Percentiles rank a stretch among this genome's conserved stretches.
Conservation (phyloP, 92 coral and sea anemone genomes). For the Phenganax subtilis region DNA sequence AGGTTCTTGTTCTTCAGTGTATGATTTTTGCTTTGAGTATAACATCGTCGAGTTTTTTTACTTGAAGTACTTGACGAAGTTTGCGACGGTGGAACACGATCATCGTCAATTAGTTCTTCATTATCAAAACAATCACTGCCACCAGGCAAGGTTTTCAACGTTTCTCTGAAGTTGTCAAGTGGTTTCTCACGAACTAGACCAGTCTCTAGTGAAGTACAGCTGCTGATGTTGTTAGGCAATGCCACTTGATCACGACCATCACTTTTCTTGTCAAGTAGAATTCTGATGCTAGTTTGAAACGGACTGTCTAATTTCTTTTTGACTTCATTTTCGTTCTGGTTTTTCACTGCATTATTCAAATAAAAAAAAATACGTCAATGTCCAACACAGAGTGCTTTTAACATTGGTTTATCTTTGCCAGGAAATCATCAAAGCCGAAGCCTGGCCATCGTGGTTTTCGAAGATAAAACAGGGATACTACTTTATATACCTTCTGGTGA, state of each 20-base stretch:
- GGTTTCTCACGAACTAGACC: not conserved
- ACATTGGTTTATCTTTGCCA: no score
- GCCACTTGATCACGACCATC: not conserved
- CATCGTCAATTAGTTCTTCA: not conserved
- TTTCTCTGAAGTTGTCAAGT: not conserved
- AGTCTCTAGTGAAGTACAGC: not conserved
- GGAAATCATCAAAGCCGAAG: no score
- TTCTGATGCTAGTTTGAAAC: not conserved
- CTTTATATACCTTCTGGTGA: no score
- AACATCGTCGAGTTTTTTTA: not conserved
- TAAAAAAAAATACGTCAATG: not conserved
- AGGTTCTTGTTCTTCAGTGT: not conserved
- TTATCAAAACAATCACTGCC: not conserved
- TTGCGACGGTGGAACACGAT: slow-evolving; percentile 1
- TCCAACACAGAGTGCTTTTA: no score
- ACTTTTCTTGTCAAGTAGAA: not conserved
- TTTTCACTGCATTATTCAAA: not conserved
- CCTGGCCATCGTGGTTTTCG: no score
- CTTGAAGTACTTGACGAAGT: not conserved
- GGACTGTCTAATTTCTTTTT: not conserved
- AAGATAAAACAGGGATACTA: no score
- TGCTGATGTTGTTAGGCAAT: not conserved
- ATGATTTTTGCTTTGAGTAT: not conserved
- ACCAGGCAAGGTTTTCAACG: not conserved
- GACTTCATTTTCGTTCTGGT: not conserved